Percentiles rank a stretch among this genome's conserved stretches.
These are phyloP conservation scores for Tribolium madens DNA, from an alignment of 1,140 invertebrate genomes.

Conservation along the genomic window DNA sequence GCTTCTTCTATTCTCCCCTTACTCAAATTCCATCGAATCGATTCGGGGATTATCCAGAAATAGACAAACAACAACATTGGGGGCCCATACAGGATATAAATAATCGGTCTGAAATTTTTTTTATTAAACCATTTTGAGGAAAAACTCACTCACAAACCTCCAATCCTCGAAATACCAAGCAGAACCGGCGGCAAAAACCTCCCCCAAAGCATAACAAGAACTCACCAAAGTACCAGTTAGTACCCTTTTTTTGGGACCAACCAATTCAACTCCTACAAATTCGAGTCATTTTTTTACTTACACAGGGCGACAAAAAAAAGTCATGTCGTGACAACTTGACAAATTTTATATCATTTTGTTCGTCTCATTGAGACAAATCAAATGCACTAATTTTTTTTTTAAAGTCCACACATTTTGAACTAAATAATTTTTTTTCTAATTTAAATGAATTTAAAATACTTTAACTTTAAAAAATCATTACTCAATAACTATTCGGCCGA, in stretches of 20 bases:
- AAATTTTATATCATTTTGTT: too few species aligned
- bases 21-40: conserved; percentile 68
- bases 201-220: conserved; percentile 79
- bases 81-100: conserved; percentile 65
- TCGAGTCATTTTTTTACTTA: too few species aligned
- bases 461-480: too few species aligned
- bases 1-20: conserved; percentile 69
- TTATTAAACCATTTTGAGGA: neutral
- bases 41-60: conserved; percentile 67
- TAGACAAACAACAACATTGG: conserved; percentile 59
- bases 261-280: conserved; percentile 67
- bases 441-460: too few species aligned
- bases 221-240: conserved; percentile 80
- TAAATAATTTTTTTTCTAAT: too few species aligned
- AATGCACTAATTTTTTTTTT: too few species aligned
- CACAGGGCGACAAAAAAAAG: too few species aligned
- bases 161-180: conserved; percentile 79
- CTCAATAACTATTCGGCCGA: too few species aligned
- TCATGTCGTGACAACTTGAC: too few species aligned
- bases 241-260: conserved; percentile 80
- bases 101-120: conserved; percentile 63
- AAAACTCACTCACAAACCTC: conserved; percentile 63
- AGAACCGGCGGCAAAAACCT: conserved; percentile 77
- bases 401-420: too few species aligned
- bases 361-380: too few species aligned